Evolutionary conservation across 2,113 vertebrate genomes (phyloP).

Genomic region (Sinocyclocheilus rhinocerous): DNA sequence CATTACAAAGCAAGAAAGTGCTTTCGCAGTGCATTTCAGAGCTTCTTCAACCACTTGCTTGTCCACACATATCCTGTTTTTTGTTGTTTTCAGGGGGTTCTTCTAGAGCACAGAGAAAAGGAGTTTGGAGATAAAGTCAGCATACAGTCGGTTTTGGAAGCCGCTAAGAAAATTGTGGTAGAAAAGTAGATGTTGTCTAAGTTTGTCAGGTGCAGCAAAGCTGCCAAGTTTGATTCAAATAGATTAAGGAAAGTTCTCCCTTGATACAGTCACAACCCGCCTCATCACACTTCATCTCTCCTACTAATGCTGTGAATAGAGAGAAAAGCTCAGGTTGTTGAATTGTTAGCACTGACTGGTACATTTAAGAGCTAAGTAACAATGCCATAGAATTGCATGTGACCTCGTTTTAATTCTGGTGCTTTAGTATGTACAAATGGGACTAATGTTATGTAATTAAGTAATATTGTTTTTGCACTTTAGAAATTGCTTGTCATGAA

Average conservation of each 20-base stretch:
- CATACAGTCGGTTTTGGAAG: conserved; percentile 82
- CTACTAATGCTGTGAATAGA: conserved; percentile 27
- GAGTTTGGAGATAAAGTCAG: conserved; percentile 94
- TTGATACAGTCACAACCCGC: not conserved
- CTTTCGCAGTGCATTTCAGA: not conserved
- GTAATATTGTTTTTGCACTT: conserved; percentile 21
- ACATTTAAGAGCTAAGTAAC: conserved; percentile 14
- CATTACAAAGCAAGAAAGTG: not conserved
- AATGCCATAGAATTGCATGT: not conserved
- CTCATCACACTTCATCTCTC: conserved; percentile 32
- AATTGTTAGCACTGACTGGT: not conserved
- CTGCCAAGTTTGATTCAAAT: not conserved
- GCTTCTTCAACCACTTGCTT: not conserved
- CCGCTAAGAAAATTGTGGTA: conserved; percentile 82
- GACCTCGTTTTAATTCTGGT: conserved; percentile 55
- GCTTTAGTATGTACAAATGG: not conserved
- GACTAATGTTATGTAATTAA: conserved; percentile 10
- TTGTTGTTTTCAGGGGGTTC: conserved; percentile 81
- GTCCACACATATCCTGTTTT: not conserved
- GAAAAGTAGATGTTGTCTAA: conserved; percentile 63
- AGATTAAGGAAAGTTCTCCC: not conserved
- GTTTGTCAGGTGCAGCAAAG: not conserved
- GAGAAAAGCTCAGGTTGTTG: conserved; percentile 23
- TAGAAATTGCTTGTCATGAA: conserved; percentile 6
- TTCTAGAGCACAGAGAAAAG: conserved; percentile 93